phyloP scores from a whole-genome alignment of 2,797 vertebrate species.

The Ficedula albicollis region DNA sequence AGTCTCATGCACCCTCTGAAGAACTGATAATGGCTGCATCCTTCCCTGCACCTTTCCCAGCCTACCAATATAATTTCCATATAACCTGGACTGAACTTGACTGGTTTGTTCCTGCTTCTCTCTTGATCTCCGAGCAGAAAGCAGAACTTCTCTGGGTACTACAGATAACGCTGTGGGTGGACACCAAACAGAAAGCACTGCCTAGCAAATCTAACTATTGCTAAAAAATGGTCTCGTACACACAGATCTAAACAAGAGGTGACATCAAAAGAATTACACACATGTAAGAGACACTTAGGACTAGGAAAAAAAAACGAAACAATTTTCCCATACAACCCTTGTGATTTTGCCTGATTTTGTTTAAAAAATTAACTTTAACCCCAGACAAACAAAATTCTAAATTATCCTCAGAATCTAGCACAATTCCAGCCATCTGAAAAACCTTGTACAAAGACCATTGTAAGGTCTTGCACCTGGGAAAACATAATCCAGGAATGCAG shows the following conservation, averaged over 20 bases:
- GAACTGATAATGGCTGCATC: not conserved
- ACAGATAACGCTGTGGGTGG: not conserved
- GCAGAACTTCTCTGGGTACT: not conserved
- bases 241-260: not conserved
- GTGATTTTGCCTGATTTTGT: not conserved
- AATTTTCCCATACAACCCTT: not conserved
- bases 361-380: not conserved
- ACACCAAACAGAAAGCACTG: not conserved
- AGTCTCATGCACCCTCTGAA: not conserved
- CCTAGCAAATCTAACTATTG: not conserved
- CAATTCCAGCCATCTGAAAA: not conserved
- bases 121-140: not conserved
- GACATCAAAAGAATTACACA: not conserved
- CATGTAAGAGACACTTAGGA: not conserved
- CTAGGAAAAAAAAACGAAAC: not conserved
- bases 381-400: not conserved
- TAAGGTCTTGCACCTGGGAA: not conserved
- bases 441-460: not conserved
- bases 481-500: not conserved
- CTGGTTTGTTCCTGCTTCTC: not conserved
- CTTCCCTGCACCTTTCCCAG: not conserved
- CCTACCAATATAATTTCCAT: not conserved
- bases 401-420: not conserved
- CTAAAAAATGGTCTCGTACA: not conserved
- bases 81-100: not conserved